phyloP scores from a whole-genome alignment of 2,113 vertebrate species.

The Chloebia gouldiae region DNA sequence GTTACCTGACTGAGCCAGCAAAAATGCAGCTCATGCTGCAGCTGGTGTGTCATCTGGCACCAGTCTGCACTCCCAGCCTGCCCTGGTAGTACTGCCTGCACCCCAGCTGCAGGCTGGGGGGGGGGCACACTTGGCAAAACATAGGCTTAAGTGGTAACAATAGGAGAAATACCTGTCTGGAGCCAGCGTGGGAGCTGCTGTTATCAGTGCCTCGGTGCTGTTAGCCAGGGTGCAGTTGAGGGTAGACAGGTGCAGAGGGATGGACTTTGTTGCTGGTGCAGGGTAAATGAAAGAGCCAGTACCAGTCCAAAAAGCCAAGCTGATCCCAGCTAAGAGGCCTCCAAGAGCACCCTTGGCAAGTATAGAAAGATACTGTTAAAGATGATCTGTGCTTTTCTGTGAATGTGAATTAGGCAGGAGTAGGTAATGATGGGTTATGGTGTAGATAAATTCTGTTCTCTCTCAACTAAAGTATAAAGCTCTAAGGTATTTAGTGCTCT shows the following conservation, averaged over 20 bases:
- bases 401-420: accelerated
- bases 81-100: neutral
- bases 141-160: accelerated
- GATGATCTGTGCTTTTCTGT: neutral
- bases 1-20: neutral
- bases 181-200: neutral
- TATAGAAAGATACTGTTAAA: neutral
- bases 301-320: slow-evolving; percentile 76
- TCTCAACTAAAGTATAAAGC: neutral
- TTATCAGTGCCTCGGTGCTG: neutral
- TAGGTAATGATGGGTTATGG: accelerated
- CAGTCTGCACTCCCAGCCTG: neutral
- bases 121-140: accelerated
- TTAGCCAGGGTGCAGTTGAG: slow-evolving; percentile 62
- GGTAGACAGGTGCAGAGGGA: slow-evolving; percentile 72
- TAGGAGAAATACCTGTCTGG: slow-evolving; percentile 54
- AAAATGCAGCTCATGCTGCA: accelerated
- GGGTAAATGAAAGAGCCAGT: slow-evolving; percentile 80
- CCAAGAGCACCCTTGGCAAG: slow-evolving; percentile 76
- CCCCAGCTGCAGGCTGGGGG: neutral
- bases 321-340: slow-evolving; percentile 76
- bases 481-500: neutral
- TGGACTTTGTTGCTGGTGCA: slow-evolving; percentile 65
- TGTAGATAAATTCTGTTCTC: neutral
- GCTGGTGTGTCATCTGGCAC: accelerated